Conservation (phyloP, 2,888 invertebrate genomes). For the Poecilus cupreus region DNA sequence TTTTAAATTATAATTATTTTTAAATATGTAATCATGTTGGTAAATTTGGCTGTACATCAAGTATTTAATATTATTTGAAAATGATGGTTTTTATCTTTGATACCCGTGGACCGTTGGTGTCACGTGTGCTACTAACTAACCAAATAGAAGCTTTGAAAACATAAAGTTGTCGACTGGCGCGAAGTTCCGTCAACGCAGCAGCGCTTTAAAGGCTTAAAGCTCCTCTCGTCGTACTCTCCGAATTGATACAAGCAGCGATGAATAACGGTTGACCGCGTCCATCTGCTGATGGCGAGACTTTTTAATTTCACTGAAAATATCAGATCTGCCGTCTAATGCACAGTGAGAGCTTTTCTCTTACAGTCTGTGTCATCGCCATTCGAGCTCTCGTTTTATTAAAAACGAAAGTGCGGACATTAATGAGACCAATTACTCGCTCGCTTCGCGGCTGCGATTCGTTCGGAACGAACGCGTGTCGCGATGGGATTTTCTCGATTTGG, state of each 20-base stretch:
- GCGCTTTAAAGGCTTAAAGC: not conserved
- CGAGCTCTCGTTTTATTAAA: not conserved
- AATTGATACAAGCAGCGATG: slow-evolving; percentile 18
- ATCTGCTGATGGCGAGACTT: slow-evolving; percentile 48
- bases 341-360: not conserved
- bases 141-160: no score
- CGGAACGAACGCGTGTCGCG: no score
- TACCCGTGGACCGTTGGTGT: no score
- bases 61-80: no score
- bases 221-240: not conserved
- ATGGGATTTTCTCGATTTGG: not conserved
- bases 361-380: not conserved
- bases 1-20: no score
- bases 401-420: not conserved
- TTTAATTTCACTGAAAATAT: slow-evolving; percentile 50
- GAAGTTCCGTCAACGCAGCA: slow-evolving; percentile 12
- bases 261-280: slow-evolving; percentile 29
- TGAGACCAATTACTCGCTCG: not conserved
- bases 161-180: no score
- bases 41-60: no score
- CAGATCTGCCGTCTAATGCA: slow-evolving; percentile 1
- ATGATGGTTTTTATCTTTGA: no score
- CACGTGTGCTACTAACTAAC: not conserved
- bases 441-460: not conserved
- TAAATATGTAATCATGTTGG: no score